Conservation (phyloP, 2,113 vertebrate genomes). For the Nansenia antarctica region DNA sequence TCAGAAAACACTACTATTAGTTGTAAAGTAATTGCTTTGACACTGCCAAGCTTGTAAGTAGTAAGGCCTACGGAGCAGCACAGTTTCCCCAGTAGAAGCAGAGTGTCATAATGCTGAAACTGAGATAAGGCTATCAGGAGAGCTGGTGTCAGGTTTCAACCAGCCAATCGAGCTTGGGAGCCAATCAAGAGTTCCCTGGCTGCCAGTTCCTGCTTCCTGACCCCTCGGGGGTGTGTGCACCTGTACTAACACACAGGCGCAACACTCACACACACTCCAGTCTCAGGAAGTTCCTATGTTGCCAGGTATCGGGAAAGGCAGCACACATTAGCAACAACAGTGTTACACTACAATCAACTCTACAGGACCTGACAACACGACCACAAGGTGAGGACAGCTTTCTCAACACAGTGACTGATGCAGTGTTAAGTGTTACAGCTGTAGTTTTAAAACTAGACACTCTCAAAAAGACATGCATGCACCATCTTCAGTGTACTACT, state of each 20-base stretch:
- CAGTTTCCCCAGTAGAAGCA: conserved; percentile 24
- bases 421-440: not conserved
- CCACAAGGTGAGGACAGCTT: not conserved
- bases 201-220: conserved; percentile 31
- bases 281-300: conserved; percentile 52
- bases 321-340: too few relatives aligned
- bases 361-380: conserved; percentile 1
- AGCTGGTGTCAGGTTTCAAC: conserved; percentile 62
- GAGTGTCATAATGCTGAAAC: conserved; percentile 25
- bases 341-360: conserved; percentile 28
- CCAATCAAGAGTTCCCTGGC: conserved; percentile 53
- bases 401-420: not conserved
- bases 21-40: not conserved
- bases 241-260: conserved; percentile 53
- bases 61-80: conserved; percentile 2
- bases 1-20: conserved; percentile 21
- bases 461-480: too few relatives aligned
- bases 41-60: conserved; percentile 15
- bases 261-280: too few relatives aligned
- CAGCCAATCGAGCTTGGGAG: conserved; percentile 50
- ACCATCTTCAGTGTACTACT: too few relatives aligned
- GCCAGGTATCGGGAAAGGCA: conserved; percentile 57
- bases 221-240: conserved; percentile 42
- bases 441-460: not conserved
- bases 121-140: conserved; percentile 39